phyloP scores from a whole-genome alignment of 2,797 vertebrate genomes.

The Decapterus maruadsi region DNA sequence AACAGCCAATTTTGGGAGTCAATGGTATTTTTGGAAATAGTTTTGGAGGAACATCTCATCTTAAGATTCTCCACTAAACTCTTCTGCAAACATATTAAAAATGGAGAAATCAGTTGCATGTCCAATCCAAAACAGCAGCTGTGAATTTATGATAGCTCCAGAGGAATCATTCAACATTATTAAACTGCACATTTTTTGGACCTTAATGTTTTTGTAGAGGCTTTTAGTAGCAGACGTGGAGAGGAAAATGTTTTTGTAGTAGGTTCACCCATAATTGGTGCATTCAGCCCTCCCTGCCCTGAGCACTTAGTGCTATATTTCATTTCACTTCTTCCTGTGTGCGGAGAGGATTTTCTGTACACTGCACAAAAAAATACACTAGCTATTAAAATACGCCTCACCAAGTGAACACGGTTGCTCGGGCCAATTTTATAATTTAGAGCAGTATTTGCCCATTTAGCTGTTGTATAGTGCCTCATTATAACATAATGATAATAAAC shows the following conservation, averaged over 20 bases:
- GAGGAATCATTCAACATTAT: constrained; percentile 17
- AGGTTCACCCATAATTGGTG: constrained; percentile 20
- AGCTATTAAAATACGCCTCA: constrained; percentile 4
- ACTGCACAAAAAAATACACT: constrained; percentile 9
- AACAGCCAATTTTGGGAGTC: neutral
- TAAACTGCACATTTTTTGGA: constrained; percentile 1
- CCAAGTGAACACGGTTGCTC: neutral
- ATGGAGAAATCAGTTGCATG: constrained; percentile 1
- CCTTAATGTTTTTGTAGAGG: constrained; percentile 26
- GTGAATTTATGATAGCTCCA: neutral
- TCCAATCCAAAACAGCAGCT: constrained; percentile 1
- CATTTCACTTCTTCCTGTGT: neutral
- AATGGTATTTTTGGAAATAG: constrained; percentile 2
- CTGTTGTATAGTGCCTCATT: neutral
- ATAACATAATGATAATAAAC: neutral
- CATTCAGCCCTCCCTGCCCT: neutral
- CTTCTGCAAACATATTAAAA: neutral
- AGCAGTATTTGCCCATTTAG: constrained; percentile 10
- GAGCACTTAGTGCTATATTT: constrained; percentile 12
- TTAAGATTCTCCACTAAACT: constrained; percentile 2
- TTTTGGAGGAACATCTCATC: neutral
- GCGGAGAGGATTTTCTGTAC: constrained; percentile 18
- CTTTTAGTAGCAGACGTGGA: constrained; percentile 3
- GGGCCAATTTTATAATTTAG: constrained; percentile 1
- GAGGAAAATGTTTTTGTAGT: constrained; percentile 21